Evolutionary conservation across 2,797 vertebrate genomes (phyloP), one percentile per base, ranked within the genome.

Genomic region (Trachurus trachurus): DNA sequence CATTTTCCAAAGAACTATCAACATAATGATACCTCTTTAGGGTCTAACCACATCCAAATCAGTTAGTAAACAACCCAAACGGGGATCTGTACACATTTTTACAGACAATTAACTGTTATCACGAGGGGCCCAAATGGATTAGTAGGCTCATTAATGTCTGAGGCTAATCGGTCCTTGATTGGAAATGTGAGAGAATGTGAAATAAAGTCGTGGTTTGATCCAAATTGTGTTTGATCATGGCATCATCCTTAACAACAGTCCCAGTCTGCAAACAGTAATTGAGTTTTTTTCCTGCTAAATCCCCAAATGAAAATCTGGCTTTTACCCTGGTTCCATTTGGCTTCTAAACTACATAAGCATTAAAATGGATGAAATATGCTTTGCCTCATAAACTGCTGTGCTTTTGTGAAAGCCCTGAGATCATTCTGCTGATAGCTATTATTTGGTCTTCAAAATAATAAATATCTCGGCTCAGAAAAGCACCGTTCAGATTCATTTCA

Each of bases 41-140:
- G 93, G 92, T 91, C 89, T 92, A 93, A 94, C 94, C 92, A 88
- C 94, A 95, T 95, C 94, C 94, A 96, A 95, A 95, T 95, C 93
- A 93, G 92, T 93, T 94, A 94, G 93, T 94, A 94, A 95, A 94
- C 94, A 95, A 93, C 93, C 91, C 89, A 94, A 95, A 94, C 89
- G 88, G 94, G 93, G 94, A 94, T 94, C 93, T 93, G 93, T 92
- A 93, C 93, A 94, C 94, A 95, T 94, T 95, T 95, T 95, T 94
- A 95, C 94, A 95, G 92, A 94, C 94, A 95, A 95, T 96, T 95
- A 95, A 95, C 93, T 89, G 92, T 94, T 94, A 94, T 94, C 92
- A 93, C 68, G 88, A 93, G 90, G 91, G 91, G 92, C 89, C 89
- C 87, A 92, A 94, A 93, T 92, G 93, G 94, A 95, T 95, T 94